Percentiles rank a stretch among this genome's conserved stretches.
These are phyloP conservation scores for Zootoca vivipara DNA, from an alignment of 2,113 vertebrate species.

Conservation along the genomic window DNA sequence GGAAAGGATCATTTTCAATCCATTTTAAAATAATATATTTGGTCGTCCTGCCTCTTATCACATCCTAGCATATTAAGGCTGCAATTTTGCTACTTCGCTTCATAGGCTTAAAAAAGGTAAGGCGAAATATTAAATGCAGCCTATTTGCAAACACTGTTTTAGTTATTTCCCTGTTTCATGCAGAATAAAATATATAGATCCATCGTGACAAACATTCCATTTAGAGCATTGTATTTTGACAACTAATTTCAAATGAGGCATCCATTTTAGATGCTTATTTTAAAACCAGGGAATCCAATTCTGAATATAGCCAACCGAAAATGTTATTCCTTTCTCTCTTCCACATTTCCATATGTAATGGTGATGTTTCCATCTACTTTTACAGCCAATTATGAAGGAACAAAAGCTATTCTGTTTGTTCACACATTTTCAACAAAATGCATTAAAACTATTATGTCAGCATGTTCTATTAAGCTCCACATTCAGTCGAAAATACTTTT, in stretches of 20 bases:
- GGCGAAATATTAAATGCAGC: conserved; percentile 75
- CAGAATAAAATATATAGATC: conserved; percentile 70
- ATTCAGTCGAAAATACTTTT: conserved; percentile 90
- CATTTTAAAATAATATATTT: conserved; percentile 70
- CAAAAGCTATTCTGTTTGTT: conserved; percentile 91
- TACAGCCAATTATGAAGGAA: conserved; percentile 90
- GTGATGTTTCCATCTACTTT: conserved; percentile 88
- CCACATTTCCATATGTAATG: conserved; percentile 89
- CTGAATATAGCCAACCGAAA: conserved; percentile 86
- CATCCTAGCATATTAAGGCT: conserved; percentile 57
- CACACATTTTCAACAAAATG: conserved; percentile 90
- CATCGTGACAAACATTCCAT: conserved; percentile 80
- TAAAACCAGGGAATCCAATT: conserved; percentile 81
- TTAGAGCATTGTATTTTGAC: conserved; percentile 83
- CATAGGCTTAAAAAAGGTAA: conserved; percentile 49
- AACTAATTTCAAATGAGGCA: conserved; percentile 82
- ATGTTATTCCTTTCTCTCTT: conserved; percentile 82
- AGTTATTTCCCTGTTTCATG: conserved; percentile 68
- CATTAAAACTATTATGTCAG: conserved; percentile 90
- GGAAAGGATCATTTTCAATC: conserved; percentile 59
- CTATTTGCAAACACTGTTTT: conserved; percentile 50
- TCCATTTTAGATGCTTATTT: conserved; percentile 83
- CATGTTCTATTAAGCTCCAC: conserved; percentile 88
- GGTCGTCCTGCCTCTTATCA: conserved; percentile 55
- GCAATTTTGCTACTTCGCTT: conserved; percentile 50